phyloP scores from a whole-genome alignment of 2,888 invertebrate genomes.

The Tipula lateralis region DNA sequence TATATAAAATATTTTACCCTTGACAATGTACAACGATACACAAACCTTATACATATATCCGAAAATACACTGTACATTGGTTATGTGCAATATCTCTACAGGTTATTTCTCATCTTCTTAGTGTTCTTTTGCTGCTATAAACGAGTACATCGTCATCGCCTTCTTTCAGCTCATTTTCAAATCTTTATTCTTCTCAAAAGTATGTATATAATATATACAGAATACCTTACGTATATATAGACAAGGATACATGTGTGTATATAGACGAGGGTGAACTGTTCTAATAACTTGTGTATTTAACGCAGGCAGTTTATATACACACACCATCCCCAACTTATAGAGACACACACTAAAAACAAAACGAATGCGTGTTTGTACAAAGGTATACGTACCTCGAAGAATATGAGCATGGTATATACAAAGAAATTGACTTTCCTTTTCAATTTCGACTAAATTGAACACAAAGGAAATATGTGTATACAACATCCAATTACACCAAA shows the following conservation, averaged over 20 bases:
- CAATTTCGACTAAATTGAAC: constrained; percentile 6
- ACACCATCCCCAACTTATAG: background rate
- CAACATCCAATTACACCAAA: background rate
- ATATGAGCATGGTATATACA: background rate
- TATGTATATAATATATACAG: background rate
- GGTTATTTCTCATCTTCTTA: background rate
- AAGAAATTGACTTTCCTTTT: constrained; percentile 19
- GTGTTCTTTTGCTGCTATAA: background rate
- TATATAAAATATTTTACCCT: constrained; percentile 19
- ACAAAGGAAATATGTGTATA: background rate
- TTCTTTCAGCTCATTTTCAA: background rate
- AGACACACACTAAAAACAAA: background rate
- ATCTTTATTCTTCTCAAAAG: background rate
- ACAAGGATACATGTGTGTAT: too few relatives aligned
- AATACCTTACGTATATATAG: background rate
- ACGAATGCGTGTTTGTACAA: background rate
- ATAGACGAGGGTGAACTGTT: background rate
- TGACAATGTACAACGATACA: background rate
- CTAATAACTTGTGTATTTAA: background rate
- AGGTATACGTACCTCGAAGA: background rate
- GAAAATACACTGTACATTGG: background rate
- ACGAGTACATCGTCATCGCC: background rate
- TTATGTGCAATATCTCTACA: constrained; percentile 11
- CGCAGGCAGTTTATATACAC: background rate
- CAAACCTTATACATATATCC: background rate